Evolutionary conservation across 2,797 vertebrate species (phyloP), one percentile per base, ranked within the genome.

Genomic region (Neopelma chrysocephalum): DNA sequence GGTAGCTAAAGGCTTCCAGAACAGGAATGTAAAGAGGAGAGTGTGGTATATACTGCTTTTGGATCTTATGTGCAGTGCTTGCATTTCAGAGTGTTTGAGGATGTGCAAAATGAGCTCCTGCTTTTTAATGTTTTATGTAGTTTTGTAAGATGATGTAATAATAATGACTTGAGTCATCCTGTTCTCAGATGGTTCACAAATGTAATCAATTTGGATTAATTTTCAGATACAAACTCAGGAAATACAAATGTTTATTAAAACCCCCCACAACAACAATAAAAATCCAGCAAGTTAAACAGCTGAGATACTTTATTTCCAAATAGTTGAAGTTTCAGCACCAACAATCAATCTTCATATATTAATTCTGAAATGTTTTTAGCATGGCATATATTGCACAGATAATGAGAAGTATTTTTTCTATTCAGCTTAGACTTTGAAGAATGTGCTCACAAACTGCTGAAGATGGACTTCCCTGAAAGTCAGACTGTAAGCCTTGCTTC

Each of bases 381-480:
- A 0, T 62, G 36, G 18, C 0, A 0, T 89, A 13, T 77, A 32
- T 62, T 79, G 31, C 54, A 78, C 14, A 32, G 36, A 54, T 87
- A 75, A 77, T 76, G 20, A 91, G 45, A 85, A 66, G 50, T 96
- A 8, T 32, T 96, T 93, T 92, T 96, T 90, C 96, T 87, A 31
- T 93, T 96, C 96, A 99, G 99, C 97, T 99, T 99, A 98, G 99
- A 99, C 98, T 99, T 99, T 97, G 99, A 99, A 97, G 99, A 99
- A 97, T 99, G 99, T 42, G 99, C 99, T 87, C 99, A 99, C 97
- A 99, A 99, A 94, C 96, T 99, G 94, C 98, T 99, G 95, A 99
- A 99, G 98, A 99, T 99, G 99, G 99, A 99, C 78, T 99, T 99
- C 92, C 99, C 99, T 4, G 99, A 99, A 18, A 99, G 98, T 96